Evolutionary conservation across 2,797 vertebrate genomes (phyloP).

Genomic region (Rallus crepitans): DNA sequence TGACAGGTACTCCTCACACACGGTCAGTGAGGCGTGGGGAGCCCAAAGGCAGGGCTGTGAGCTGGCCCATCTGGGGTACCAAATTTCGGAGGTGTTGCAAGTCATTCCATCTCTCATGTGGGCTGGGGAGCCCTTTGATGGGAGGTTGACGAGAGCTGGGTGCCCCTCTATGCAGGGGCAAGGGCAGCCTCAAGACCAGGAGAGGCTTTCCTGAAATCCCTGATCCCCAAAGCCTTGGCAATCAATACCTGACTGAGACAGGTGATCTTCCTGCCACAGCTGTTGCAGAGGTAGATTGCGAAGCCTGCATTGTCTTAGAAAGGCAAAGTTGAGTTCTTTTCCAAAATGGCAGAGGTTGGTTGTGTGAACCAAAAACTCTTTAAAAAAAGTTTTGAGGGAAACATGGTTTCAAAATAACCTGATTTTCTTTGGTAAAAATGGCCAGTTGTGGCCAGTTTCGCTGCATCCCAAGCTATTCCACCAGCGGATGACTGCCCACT

Average conservation of each 20-base stretch:
- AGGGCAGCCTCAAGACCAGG: background rate
- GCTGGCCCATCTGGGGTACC: background rate
- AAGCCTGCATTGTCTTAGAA: background rate
- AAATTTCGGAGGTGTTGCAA: background rate
- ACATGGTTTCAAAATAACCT: background rate
- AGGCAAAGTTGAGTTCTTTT: background rate
- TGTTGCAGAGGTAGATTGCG: background rate
- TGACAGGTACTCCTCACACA: background rate
- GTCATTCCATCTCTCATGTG: rapidly evolving
- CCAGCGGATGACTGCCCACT: background rate
- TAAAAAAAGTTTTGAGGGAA: background rate
- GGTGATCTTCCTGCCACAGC: background rate
- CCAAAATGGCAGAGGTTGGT: background rate
- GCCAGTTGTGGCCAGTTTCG: background rate
- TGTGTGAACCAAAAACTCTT: background rate
- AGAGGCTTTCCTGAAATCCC: background rate
- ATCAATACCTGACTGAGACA: background rate
- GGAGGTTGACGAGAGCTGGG: rapidly evolving
- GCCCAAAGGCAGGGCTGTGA: background rate
- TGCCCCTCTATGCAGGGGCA: background rate
- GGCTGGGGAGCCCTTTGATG: background rate
- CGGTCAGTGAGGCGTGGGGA: background rate
- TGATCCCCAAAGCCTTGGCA: background rate
- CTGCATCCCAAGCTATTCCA: background rate
- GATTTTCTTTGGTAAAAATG: background rate